Evolutionary conservation across 2,888 invertebrate genomes (phyloP).

Genomic region (Choristoneura rosaceana): DNA sequence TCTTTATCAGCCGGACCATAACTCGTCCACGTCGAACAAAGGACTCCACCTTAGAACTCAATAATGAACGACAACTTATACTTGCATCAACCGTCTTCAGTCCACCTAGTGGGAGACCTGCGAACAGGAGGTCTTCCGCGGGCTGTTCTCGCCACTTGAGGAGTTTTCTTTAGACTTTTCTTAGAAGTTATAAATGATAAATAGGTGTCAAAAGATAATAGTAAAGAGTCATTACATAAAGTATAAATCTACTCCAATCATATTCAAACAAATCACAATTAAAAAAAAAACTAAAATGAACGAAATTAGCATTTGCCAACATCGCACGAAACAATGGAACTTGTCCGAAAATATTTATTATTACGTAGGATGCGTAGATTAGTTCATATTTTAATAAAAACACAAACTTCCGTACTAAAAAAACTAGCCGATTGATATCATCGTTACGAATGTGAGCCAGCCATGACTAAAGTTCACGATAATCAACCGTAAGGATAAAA

Average conservation of each 20-base stretch:
- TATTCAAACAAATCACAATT: constrained; percentile 19
- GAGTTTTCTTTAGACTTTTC: too few species aligned
- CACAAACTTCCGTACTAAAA: constrained; percentile 64
- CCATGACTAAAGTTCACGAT: constrained; percentile 36
- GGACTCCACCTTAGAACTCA: too few species aligned
- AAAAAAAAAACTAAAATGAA: constrained; percentile 22
- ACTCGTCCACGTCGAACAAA: too few species aligned
- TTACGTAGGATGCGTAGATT: constrained; percentile 47
- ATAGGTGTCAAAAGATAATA: too few species aligned
- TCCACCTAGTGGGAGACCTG: too few species aligned
- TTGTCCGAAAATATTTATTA: constrained; percentile 39
- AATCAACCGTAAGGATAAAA: constrained; percentile 18
- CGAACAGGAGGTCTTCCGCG: too few species aligned
- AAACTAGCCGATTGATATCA: constrained; percentile 60
- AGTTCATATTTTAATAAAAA: constrained; percentile 55
- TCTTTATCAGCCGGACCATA: too few species aligned
- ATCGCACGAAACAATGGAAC: constrained; percentile 23
- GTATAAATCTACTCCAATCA: background rate
- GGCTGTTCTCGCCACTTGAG: too few species aligned
- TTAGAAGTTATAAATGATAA: too few species aligned
- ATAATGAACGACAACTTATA: too few species aligned
- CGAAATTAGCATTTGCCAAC: constrained; percentile 9
- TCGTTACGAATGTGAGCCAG: constrained; percentile 52
- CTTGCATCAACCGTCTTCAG: too few species aligned
- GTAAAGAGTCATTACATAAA: too few species aligned